Conservation (phyloP, 2,888 invertebrate species). For the Melangyna quadrimaculata region DNA sequence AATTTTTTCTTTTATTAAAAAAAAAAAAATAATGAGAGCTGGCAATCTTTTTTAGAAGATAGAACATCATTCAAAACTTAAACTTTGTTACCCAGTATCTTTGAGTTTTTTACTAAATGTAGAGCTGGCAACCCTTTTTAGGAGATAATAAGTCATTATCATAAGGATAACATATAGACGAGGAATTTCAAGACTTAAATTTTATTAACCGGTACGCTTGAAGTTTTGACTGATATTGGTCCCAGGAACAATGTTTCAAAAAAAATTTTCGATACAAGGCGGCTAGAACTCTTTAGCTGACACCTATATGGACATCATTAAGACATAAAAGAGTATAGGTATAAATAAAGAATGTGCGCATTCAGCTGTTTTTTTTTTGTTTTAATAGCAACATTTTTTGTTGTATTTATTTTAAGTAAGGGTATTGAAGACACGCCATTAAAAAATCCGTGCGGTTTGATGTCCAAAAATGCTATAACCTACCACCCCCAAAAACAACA, state of each 20-base stretch:
- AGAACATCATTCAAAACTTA: too few species aligned
- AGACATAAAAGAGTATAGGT: not conserved
- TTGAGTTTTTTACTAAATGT: not conserved
- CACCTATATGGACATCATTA: not conserved
- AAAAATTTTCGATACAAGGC: not conserved
- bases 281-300: not conserved
- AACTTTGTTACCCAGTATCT: too few species aligned
- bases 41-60: too few species aligned
- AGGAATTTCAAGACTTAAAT: not conserved
- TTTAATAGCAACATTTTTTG: not conserved
- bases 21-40: too few species aligned
- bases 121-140: not conserved
- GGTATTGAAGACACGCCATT: too few species aligned
- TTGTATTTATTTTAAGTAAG: not conserved
- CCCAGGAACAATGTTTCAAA: too few species aligned
- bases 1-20: too few species aligned
- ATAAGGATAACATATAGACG: too few species aligned
- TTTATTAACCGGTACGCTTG: not conserved
- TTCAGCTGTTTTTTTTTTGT: slow-evolving; percentile 35
- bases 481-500: not conserved
- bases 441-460: not conserved
- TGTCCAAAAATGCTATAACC: not conserved
- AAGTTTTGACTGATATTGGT: too few species aligned
- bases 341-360: not conserved
- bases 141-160: not conserved